phyloP scores from a whole-genome alignment of 2,113 vertebrate species.

The Saguinus midas region DNA sequence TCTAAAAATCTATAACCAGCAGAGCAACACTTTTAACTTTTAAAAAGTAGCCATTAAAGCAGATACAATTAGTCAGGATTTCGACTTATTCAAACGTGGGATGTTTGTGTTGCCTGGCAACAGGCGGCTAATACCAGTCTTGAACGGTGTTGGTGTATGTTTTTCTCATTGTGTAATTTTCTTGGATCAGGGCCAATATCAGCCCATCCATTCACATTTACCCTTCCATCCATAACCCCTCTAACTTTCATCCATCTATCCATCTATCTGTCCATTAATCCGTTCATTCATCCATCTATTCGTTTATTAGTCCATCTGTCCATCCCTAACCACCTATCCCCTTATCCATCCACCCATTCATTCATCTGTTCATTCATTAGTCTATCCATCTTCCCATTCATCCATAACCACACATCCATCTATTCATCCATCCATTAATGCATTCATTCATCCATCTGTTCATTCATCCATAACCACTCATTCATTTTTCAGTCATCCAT shows the following conservation, averaged over 20 bases:
- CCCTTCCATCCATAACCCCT: accelerated
- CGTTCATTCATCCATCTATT: accelerated
- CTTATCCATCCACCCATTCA: background rate
- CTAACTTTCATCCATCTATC: no score
- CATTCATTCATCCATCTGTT: no score
- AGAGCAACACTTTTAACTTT: background rate
- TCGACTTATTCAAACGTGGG: background rate
- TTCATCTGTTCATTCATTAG: background rate
- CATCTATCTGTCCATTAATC: no score
- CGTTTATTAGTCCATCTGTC: no score
- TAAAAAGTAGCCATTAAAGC: constrained; percentile 6
- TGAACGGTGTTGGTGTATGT: background rate
- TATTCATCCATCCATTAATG: no score
- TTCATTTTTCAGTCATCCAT: no score
- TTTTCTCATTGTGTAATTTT: background rate
- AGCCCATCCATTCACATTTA: no score
- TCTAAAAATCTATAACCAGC: background rate
- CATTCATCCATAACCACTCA: background rate
- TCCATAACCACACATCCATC: no score
- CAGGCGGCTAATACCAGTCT: background rate
- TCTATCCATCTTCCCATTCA: no score
- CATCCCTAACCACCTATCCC: no score
- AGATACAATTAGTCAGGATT: background rate
- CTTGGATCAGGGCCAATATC: background rate
- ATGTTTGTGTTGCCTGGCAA: constrained; percentile 31